Conservation (phyloP, 2,888 invertebrate species). For the Taphrorychus bicolor region DNA sequence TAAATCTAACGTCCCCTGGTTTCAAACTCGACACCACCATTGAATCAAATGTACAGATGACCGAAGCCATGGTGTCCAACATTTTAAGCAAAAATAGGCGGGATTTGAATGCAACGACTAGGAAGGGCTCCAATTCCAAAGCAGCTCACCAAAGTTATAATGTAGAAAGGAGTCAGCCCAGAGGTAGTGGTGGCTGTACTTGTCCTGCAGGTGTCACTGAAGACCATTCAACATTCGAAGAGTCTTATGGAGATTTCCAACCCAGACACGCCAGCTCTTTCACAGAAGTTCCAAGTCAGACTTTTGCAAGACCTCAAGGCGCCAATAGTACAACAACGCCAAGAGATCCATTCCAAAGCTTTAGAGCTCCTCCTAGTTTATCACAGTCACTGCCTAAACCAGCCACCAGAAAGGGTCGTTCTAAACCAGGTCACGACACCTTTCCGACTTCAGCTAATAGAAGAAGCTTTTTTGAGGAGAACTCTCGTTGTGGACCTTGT, state of each 20-base stretch:
- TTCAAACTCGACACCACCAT: neutral
- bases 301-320: neutral
- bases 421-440: conserved; percentile 1
- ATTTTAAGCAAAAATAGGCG: conserved; percentile 4
- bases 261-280: neutral
- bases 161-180: neutral
- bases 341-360: neutral
- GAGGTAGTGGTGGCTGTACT: neutral
- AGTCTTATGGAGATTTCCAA: neutral
- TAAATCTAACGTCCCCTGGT: neutral
- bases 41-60: conserved; percentile 21
- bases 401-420: neutral
- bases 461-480: neutral
- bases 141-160: too few species aligned
- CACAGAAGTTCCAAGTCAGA: neutral
- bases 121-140: too few species aligned
- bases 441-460: conserved; percentile 1
- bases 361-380: too few species aligned
- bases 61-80: conserved; percentile 10
- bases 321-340: neutral
- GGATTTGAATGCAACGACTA: too few species aligned
- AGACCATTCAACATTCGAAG: neutral
- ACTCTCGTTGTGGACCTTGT: neutral
- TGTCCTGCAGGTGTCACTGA: neutral
- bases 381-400: neutral